phyloP scores from a whole-genome alignment of 2,888 invertebrate species.

The Fabriciana adippe region DNA sequence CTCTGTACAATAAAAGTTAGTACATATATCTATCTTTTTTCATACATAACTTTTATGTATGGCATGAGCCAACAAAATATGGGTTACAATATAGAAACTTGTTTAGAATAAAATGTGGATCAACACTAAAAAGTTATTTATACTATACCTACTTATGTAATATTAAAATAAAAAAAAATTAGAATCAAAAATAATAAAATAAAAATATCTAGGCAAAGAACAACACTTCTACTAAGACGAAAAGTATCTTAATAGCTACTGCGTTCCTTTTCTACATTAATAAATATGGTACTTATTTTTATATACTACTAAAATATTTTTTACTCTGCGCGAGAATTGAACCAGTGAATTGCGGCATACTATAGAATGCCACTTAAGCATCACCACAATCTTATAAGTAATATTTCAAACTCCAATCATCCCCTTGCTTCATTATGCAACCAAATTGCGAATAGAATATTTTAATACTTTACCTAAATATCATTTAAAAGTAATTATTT shows the following conservation, averaged over 20 bases:
- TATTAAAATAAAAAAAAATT: too few relatives aligned
- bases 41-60: slow-evolving; percentile 16
- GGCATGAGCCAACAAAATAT: slow-evolving; percentile 3
- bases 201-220: too few relatives aligned
- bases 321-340: neutral
- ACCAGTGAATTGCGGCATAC: neutral
- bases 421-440: slow-evolving; percentile 21
- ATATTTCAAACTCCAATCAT: slow-evolving; percentile 12
- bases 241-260: too few relatives aligned
- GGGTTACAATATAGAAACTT: slow-evolving; percentile 6
- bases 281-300: too few relatives aligned
- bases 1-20: neutral
- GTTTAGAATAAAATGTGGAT: neutral
- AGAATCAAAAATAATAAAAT: too few relatives aligned
- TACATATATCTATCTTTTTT: slow-evolving; percentile 4
- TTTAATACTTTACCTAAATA: slow-evolving; percentile 14
- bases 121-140: neutral
- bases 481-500: slow-evolving; percentile 22
- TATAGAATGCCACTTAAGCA: neutral
- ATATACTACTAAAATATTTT: too few relatives aligned
- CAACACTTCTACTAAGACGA: too few relatives aligned
- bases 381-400: neutral
- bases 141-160: too few relatives aligned
- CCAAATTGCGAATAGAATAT: slow-evolving; percentile 19
- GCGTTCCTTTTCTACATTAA: too few relatives aligned